phyloP scores from a whole-genome alignment of 2,113 vertebrate species.

The Pluvialis apricaria region DNA sequence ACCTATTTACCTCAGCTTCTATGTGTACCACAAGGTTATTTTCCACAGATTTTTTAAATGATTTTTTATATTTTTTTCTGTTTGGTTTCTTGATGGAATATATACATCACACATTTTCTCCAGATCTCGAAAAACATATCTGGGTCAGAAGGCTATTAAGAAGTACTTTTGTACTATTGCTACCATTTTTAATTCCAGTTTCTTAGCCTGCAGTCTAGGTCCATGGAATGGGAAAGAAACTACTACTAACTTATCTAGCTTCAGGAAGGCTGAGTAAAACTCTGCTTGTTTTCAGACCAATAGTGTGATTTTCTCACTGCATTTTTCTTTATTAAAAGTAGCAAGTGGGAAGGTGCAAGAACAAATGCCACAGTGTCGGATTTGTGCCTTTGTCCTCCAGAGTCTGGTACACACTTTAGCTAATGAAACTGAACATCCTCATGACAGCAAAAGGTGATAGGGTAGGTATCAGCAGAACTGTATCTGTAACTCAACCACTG shows the following conservation, averaged over 20 bases:
- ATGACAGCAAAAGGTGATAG: background rate
- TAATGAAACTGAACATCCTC: background rate
- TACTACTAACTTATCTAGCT: background rate
- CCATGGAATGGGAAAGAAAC: background rate
- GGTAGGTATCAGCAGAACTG: background rate
- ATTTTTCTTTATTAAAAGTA: background rate
- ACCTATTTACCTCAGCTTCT: background rate
- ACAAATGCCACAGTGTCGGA: background rate
- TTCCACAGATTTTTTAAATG: background rate
- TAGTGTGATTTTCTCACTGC: background rate
- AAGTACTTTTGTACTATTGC: background rate
- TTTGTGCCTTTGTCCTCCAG: background rate
- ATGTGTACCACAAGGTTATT: background rate
- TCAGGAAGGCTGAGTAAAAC: background rate
- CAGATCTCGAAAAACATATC: background rate
- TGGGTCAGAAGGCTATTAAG: background rate
- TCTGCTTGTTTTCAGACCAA: background rate
- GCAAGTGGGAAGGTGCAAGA: background rate
- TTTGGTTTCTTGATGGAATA: background rate
- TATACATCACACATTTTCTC: background rate
- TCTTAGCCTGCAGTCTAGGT: background rate
- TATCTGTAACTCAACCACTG: background rate
- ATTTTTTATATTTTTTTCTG: background rate
- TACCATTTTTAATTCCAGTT: background rate
- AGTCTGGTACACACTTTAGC: background rate